phyloP scores from a whole-genome alignment of 2,888 invertebrate species.

The Mycalesis mineus region DNA sequence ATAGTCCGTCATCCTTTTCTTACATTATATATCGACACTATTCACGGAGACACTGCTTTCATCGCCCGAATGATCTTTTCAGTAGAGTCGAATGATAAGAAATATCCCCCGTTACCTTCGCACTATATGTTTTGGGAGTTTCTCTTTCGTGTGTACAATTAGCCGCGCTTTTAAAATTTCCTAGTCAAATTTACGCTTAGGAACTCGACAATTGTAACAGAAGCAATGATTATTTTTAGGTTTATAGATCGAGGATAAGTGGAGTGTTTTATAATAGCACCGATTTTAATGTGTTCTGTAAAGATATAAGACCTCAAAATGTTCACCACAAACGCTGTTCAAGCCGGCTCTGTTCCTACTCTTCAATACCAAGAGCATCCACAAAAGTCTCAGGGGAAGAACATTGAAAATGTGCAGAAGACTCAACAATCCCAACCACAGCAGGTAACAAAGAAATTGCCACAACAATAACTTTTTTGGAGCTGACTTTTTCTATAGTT shows the following conservation, averaged over 20 bases:
- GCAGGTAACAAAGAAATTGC: slow-evolving; percentile 35
- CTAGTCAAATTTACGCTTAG: slow-evolving; percentile 16
- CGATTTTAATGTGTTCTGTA: slow-evolving; percentile 1
- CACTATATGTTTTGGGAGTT: slow-evolving; percentile 68
- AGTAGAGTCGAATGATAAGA: slow-evolving; percentile 73
- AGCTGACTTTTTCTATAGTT: neutral
- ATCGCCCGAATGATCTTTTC: slow-evolving; percentile 71
- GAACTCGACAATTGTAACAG: slow-evolving; percentile 4
- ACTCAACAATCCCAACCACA: slow-evolving; percentile 68
- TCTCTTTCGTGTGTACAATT: slow-evolving; percentile 60
- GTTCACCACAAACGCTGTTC: slow-evolving; percentile 80
- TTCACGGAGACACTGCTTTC: slow-evolving; percentile 70
- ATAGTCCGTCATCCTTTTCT: slow-evolving; percentile 78
- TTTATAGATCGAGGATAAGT: slow-evolving; percentile 20
- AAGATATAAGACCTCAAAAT: slow-evolving; percentile 47
- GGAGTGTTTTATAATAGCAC: slow-evolving; percentile 6
- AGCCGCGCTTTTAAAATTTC: slow-evolving; percentile 63
- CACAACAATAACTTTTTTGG: neutral
- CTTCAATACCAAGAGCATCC: slow-evolving; percentile 84
- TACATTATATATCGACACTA: slow-evolving; percentile 71
- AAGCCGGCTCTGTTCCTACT: slow-evolving; percentile 79
- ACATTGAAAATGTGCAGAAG: slow-evolving; percentile 80
- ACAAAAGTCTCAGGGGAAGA: slow-evolving; percentile 79
- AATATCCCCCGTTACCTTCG: slow-evolving; percentile 74
- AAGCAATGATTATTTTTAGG: slow-evolving; percentile 14